Evolutionary conservation across 2,797 vertebrate species (phyloP).

Genomic region (Nyctalus aviator): DNA sequence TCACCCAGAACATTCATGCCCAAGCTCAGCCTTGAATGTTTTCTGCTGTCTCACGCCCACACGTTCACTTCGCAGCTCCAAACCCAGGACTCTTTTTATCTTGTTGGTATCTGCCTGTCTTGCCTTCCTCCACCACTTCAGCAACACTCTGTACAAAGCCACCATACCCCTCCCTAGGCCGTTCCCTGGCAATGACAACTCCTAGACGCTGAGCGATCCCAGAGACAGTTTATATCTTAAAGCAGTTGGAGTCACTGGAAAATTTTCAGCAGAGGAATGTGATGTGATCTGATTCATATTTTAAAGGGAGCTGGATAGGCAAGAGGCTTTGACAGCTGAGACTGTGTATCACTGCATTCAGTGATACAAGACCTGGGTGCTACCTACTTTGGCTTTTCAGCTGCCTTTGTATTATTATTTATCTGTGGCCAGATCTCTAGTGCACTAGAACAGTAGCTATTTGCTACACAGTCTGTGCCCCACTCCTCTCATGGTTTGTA

Average conservation of each 20-base stretch:
- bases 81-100: not conserved
- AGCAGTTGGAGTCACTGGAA: not conserved
- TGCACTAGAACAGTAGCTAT: not conserved
- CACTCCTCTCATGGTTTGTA: not conserved
- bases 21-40: not conserved
- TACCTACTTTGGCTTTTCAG: not conserved
- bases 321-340: not conserved
- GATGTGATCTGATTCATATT: not conserved
- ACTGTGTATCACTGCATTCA: not conserved
- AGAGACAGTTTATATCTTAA: constrained; percentile 28
- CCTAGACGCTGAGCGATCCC: not conserved
- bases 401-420: not conserved
- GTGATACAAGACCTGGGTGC: not conserved
- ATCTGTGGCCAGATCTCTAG: not conserved
- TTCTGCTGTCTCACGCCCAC: not conserved
- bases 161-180: not conserved
- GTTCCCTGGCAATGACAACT: not conserved
- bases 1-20: not conserved
- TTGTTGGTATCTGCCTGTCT: not conserved
- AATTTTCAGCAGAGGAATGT: not conserved
- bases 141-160: not conserved
- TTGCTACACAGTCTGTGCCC: not conserved
- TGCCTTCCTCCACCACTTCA: not conserved
- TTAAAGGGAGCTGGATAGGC: not conserved
- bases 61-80: not conserved